Evolutionary conservation across 2,113 vertebrate genomes (phyloP).

Genomic region (Chrysemys picta): DNA sequence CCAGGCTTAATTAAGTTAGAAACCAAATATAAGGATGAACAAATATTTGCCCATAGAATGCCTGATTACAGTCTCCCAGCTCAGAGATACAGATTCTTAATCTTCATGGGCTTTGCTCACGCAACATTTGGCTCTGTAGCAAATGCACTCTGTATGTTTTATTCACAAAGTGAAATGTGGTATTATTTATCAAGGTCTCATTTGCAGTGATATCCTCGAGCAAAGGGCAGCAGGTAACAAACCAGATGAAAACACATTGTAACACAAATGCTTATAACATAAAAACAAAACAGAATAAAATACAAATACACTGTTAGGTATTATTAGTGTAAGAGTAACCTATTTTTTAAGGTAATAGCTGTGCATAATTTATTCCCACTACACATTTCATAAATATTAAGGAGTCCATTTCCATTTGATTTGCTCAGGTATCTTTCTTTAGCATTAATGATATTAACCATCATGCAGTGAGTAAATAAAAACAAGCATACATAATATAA

Average conservation of each 20-base stretch:
- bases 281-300: neutral
- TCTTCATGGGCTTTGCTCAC: neutral
- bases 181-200: neutral
- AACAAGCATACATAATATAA: neutral
- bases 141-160: neutral
- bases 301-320: neutral
- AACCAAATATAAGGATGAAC: neutral
- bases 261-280: neutral
- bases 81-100: slow-evolving; percentile 1
- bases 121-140: neutral
- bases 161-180: neutral
- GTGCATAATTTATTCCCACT: neutral
- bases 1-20: neutral
- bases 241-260: neutral
- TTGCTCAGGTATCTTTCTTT: neutral
- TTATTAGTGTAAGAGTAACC: neutral
- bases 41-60: slow-evolving; percentile 11
- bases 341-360: neutral
- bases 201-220: neutral
- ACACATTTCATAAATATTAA: neutral
- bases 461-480: neutral
- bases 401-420: neutral
- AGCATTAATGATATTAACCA: slow-evolving; percentile 6
- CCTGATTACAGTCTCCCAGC: neutral
- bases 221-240: slow-evolving; percentile 12